A percentile compares a stretch with the other conserved stretches of the same genome.
Evolutionary conservation across 1,140 invertebrate species (phyloP).

Genomic region (Drosophila pachea): DNA sequence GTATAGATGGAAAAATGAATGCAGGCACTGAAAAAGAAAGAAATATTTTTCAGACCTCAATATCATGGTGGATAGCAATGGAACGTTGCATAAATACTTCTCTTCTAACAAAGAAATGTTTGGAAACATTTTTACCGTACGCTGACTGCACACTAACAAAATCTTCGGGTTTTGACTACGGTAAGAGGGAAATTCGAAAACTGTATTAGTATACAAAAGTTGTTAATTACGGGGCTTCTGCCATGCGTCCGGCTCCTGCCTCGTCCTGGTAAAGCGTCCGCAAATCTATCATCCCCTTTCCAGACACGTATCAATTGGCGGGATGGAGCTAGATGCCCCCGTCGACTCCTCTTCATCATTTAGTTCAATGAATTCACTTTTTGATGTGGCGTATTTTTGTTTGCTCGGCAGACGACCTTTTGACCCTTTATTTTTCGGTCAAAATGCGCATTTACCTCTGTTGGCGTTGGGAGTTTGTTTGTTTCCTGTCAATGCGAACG

Average conservation of each 20-base stretch:
- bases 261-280: no score
- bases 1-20: not conserved
- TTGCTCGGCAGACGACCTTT: constrained; percentile 45
- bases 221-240: no score
- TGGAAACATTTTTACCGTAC: no score
- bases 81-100: not conserved
- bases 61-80: not conserved
- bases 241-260: no score
- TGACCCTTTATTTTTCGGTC: constrained; percentile 50
- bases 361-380: constrained; percentile 15
- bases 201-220: no score
- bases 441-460: constrained; percentile 31
- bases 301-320: not conserved
- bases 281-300: no score
- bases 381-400: constrained; percentile 36
- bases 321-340: not conserved
- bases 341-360: constrained; percentile 19
- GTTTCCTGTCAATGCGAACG: constrained; percentile 51
- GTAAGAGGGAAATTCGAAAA: no score
- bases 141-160: no score
- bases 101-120: not conserved
- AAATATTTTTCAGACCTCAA: not conserved
- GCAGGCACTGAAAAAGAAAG: not conserved
- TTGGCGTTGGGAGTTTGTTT: constrained; percentile 56
- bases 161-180: no score